Evolutionary conservation across 2,888 invertebrate genomes (phyloP).

Genomic region (Acronicta alni): DNA sequence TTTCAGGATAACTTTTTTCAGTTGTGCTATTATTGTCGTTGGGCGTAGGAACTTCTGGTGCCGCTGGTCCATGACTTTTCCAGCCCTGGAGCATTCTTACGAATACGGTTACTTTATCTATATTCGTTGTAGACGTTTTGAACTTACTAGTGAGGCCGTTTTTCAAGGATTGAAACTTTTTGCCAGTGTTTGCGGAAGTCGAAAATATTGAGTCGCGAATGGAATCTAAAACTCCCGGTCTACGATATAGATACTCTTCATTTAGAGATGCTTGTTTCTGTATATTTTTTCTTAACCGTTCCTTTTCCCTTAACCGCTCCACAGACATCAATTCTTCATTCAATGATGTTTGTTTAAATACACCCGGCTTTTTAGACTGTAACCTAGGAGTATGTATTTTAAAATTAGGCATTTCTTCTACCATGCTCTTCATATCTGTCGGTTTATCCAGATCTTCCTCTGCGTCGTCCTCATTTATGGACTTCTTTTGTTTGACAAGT

Average conservation of each 20-base stretch:
- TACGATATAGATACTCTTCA: conserved; percentile 94
- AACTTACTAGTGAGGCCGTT: conserved; percentile 95
- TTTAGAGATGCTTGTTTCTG: conserved; percentile 97
- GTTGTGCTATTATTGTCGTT: conserved; percentile 81
- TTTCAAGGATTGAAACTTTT: conserved; percentile 93
- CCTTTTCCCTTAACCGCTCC: conserved; percentile 95
- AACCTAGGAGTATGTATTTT: conserved; percentile 86
- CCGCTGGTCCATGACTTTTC: conserved; percentile 90
- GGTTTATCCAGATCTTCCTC: conserved; percentile 91
- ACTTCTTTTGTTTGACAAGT: conserved; percentile 96
- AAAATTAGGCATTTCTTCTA: conserved; percentile 91
- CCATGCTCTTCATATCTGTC: conserved; percentile 92
- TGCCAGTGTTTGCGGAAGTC: conserved; percentile 92
- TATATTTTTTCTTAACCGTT: conserved; percentile 94
- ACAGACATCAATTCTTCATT: conserved; percentile 97
- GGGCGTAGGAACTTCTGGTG: conserved; percentile 82
- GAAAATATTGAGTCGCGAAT: conserved; percentile 93
- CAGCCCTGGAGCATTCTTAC: conserved; percentile 96
- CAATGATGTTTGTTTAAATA: conserved; percentile 95
- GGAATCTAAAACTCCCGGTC: conserved; percentile 91
- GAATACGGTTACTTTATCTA: conserved; percentile 95
- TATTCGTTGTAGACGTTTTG: conserved; percentile 94
- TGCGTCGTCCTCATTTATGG: conserved; percentile 93
- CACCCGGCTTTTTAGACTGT: conserved; percentile 88
- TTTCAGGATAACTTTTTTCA: conserved; percentile 88